A percentile compares a stretch with the other conserved stretches of the same genome.
Conservation (phyloP, 2,888 invertebrate species). For the Metellina segmentata region DNA sequence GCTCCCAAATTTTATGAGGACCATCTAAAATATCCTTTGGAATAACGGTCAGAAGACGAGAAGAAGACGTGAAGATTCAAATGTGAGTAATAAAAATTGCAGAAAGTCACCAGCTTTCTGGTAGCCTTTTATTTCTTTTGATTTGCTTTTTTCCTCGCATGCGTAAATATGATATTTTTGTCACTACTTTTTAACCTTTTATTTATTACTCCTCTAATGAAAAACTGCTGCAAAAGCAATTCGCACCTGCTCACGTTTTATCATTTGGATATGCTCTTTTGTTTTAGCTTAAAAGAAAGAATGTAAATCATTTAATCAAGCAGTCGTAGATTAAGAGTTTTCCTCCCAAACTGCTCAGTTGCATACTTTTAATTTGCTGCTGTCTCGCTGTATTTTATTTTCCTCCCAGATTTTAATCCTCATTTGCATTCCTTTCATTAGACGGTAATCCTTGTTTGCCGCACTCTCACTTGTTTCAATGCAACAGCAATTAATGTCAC, state of each 20-base stretch:
- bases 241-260: slow-evolving; percentile 54
- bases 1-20: slow-evolving; percentile 39
- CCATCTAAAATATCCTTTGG: slow-evolving; percentile 50
- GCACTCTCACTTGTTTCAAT: not conserved
- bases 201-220: not conserved
- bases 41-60: slow-evolving; percentile 52
- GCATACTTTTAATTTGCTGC: slow-evolving; percentile 45
- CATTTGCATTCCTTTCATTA: slow-evolving; percentile 57
- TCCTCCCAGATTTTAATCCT: slow-evolving; percentile 38
- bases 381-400: slow-evolving; percentile 33
- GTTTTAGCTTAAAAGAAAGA: slow-evolving; percentile 12
- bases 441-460: slow-evolving; percentile 52
- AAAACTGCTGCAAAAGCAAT: slow-evolving; percentile 47
- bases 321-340: not conserved
- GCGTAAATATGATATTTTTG: slow-evolving; percentile 5
- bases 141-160: slow-evolving; percentile 65
- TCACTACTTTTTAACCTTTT: slow-evolving; percentile 17
- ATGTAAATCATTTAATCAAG: slow-evolving; percentile 23
- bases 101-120: slow-evolving; percentile 73
- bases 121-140: slow-evolving; percentile 58
- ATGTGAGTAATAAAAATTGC: slow-evolving; percentile 70
- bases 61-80: slow-evolving; percentile 46
- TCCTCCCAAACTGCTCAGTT: slow-evolving; percentile 17
- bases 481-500: too few species aligned
- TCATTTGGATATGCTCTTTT: slow-evolving; percentile 46